These are phyloP conservation scores for Brachionus calyciflorus DNA, from an alignment of 1,140 invertebrate genomes.

Conservation along the genomic window DNA sequence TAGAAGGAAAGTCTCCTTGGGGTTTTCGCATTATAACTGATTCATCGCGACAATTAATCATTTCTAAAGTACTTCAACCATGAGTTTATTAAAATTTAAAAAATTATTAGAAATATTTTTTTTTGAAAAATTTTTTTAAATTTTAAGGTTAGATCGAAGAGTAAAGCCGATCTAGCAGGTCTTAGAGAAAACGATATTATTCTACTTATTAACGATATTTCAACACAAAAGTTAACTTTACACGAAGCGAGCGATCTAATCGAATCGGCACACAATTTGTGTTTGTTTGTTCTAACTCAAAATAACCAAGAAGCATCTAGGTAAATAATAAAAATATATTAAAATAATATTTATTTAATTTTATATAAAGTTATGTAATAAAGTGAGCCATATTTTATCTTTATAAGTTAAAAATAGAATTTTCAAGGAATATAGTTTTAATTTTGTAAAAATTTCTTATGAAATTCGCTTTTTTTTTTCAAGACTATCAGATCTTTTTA, in stretches of 20 bases:
- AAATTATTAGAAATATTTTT: no score
- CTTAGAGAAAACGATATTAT: constrained; percentile 39
- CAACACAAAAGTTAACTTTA: not conserved
- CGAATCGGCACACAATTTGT: constrained; percentile 4
- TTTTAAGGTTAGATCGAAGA: constrained; percentile 23
- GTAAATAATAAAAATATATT: not conserved
- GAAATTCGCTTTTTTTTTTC: no score
- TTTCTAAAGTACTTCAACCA: constrained; percentile 31
- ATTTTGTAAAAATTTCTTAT: no score
- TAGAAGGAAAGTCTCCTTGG: constrained; percentile 27
- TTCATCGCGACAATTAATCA: not conserved
- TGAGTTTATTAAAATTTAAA: no score
- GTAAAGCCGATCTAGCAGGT: constrained; percentile 33
- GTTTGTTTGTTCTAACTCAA: constrained; percentile 23
- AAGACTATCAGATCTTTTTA: no score
- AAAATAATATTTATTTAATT: not conserved
- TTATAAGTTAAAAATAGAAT: no score
- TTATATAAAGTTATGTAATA: no score
- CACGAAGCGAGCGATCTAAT: constrained; percentile 6
- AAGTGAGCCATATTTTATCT: no score
- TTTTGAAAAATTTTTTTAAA: not conserved
- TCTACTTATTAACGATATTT: constrained; percentile 7
- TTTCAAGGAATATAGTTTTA: no score
- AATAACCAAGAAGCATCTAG: not conserved
- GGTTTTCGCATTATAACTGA: constrained; percentile 14